These are phyloP conservation scores for Drosophila tanythrix DNA, from an alignment of 2,888 invertebrate species.

Conservation along the genomic window DNA sequence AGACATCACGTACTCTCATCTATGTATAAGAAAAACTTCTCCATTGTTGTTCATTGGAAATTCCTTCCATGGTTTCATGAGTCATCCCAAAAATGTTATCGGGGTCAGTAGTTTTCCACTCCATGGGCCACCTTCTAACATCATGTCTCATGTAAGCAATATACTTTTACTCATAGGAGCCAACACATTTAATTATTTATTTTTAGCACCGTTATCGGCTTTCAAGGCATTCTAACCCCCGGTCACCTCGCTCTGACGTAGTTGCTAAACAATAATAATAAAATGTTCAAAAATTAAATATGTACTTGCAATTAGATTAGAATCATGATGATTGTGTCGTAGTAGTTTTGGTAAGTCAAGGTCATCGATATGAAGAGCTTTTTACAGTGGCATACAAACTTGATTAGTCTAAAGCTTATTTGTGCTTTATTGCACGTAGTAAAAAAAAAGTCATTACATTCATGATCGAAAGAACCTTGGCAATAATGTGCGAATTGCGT, in stretches of 20 bases:
- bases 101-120: constrained; percentile 55
- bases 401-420: constrained; percentile 2
- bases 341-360: constrained; percentile 44
- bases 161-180: not conserved
- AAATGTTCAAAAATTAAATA: constrained; percentile 42
- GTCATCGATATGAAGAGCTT: constrained; percentile 43
- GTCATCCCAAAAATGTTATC: constrained; percentile 27
- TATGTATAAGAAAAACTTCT: not conserved
- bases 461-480: constrained; percentile 38
- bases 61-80: constrained; percentile 30
- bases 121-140: constrained; percentile 31
- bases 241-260: constrained; percentile 34
- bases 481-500: constrained; percentile 27
- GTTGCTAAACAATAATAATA: constrained; percentile 20
- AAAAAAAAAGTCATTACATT: constrained; percentile 11
- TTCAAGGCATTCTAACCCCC: constrained; percentile 24
- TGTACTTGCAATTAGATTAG: constrained; percentile 42
- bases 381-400: constrained; percentile 10
- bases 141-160: constrained; percentile 12
- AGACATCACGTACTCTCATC: constrained; percentile 7
- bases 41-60: not conserved
- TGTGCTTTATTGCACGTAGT: not conserved
- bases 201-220: constrained; percentile 29
- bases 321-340: constrained; percentile 6
- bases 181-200: constrained; percentile 26